Base-by-base conservation (phyloP, 2,113 vertebrate species). In the Pogonocichla stellata region DNA sequence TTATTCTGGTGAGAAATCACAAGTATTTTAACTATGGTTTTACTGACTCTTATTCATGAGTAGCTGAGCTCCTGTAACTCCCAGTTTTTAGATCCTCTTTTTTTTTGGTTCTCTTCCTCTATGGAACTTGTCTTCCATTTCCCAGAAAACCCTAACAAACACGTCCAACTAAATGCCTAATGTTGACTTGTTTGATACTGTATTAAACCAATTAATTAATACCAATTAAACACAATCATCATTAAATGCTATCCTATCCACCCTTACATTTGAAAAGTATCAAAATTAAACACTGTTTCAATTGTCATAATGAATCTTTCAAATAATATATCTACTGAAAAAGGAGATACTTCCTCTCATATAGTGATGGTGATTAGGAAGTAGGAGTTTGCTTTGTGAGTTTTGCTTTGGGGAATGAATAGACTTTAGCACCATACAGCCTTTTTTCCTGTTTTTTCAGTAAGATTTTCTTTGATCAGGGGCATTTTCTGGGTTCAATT, bases 151-250 rank as follows among this genome's bases (percentile, higher is more conserved):
- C 23, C 12, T 64, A 60, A 67, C 14, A 47, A 86, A 61, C 8
- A 31, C 0, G 0, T 57, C 56, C 28, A 78, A 84, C 0, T 0
- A 84, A 60, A 9, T 65, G n/a, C 17, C 19, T 56, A 67, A 47
- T 43, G 5, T 31, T 78, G 34, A 66, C 6, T 12, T 70, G 28
- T 77, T 86, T 82, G 70, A 61, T 67, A 61, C 4, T 67, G 9
- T 28, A 36, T 83, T n/a, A n/a, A n/a, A n/a, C n/a, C n/a, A n/a
- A n/a, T n/a, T n/a, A n/a, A n/a, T n/a, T n/a, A n/a, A n/a, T n/a
- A n/a, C n/a, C 4, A 77, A n/a, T 56, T 71, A 73, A 80, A 81
- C 1, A 7, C 22, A 67, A 43, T 64, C 3, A 67, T 64, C 24
- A 67, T 83, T 80, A 40, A 84, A 36, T 64, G 28, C 7, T 33